Base-by-base conservation (phyloP, 2,797 vertebrate species). In the Sebastes nivosus region DNA sequence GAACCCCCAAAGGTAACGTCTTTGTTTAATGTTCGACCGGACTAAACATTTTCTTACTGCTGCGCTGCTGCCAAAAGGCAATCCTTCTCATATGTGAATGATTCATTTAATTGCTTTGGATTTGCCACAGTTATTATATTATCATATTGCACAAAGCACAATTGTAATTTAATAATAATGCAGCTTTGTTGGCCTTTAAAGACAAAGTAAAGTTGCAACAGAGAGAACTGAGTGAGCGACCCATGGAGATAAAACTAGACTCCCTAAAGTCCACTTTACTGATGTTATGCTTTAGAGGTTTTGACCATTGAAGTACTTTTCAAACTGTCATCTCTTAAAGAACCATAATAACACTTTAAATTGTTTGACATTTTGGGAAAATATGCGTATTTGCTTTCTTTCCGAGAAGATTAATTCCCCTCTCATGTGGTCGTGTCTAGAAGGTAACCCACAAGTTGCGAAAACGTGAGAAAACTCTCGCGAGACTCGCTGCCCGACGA, bases 401-500 rank as follows among this genome's bases (percentile, higher is more conserved):
- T 64, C 13, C 3, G 10, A 30, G 13, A 63, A 54, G 27, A 32
- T 32, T 32, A 4, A 50, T 32, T 24, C 58, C 42, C 42, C 16
- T 46, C 42, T 46, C 16, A 18, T 18, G 16, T 18, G 16, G 16
- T 46, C 16, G 16, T 46, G 14, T 18, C 42, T 46, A 7, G 1
- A 46, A 46, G 16, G 16, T 46, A 46, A 46, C 42, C 42, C 14
- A 18, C 42, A 46, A 46, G 42, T 46, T 46, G 42, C 0, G 42
- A 46, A 46, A 46, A 46, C 42, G 38, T 16, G 38, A 0, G 0
- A 42, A 42, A 16, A 16, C 38, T 42, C 38, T 42, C 0, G 6
- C 38, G 0, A 42, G 38, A 42, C 38, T 7, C 14, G 14, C 38
- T 42, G 38, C 14, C 38, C 2, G 38, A 42, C 6, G 16, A 46